phyloP scores from a whole-genome alignment of 2,113 vertebrate species.

The Muntiacus reevesi region DNA sequence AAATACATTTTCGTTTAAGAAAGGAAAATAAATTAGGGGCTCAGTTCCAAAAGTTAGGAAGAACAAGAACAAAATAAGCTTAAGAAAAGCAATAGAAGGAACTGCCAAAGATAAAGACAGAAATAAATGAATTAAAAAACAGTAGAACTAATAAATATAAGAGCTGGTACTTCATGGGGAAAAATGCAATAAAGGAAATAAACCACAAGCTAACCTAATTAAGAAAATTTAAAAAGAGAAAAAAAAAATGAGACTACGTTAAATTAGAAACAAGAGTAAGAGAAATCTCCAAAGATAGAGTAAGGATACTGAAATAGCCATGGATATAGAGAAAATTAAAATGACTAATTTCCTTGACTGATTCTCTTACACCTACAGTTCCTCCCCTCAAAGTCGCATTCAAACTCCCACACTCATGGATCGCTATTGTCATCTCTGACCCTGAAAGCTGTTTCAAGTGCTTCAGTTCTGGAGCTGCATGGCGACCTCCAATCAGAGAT shows the following conservation, averaged over 20 bases:
- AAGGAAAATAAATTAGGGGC: not conserved
- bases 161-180: not conserved
- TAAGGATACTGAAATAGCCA: not conserved
- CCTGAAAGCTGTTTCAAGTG: not conserved
- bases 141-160: not conserved
- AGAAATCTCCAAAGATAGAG: not conserved
- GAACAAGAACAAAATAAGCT: not conserved
- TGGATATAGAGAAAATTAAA: not conserved
- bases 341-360: not conserved
- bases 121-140: not conserved
- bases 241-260: not conserved
- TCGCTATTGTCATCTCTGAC: accelerated
- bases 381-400: accelerated
- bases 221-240: not conserved
- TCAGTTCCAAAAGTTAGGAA: not conserved
- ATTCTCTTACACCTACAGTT: not conserved
- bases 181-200: not conserved
- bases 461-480: not conserved
- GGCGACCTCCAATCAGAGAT: not conserved
- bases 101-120: not conserved
- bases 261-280: not conserved
- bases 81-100: not conserved
- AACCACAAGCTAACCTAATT: not conserved
- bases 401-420: not conserved
- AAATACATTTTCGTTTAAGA: not conserved